phyloP scores from a whole-genome alignment of 2,113 vertebrate species.

The Zosterops japonicus region DNA sequence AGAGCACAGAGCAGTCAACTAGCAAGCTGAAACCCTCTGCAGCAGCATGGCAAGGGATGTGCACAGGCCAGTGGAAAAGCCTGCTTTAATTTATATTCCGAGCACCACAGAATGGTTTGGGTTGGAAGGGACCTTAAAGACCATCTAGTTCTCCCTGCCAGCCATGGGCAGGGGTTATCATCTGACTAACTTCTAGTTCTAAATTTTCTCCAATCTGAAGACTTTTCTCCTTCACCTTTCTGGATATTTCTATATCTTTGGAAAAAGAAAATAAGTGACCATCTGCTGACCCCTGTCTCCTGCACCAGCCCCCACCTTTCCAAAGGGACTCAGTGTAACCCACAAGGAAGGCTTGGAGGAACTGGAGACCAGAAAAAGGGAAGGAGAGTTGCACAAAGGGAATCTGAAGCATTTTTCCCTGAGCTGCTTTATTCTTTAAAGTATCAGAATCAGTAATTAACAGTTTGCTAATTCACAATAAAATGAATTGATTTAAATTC shows the following conservation, averaged over 20 bases:
- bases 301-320: neutral
- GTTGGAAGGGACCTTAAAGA: neutral
- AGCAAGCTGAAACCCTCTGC: neutral
- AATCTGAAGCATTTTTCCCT: neutral
- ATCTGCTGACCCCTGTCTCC: neutral
- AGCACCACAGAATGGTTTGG: neutral
- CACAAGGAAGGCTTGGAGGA: neutral
- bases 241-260: neutral
- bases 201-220: neutral
- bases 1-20: neutral
- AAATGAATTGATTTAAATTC: neutral
- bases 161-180: neutral
- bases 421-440: neutral
- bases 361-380: neutral
- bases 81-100: neutral
- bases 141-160: no score
- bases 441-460: neutral
- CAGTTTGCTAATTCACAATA: neutral
- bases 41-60: accelerated
- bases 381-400: neutral
- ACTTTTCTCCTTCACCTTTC: neutral
- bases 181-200: neutral
- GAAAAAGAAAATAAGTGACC: neutral
- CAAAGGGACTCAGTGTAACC: neutral
- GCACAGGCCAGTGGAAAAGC: neutral